These are phyloP conservation scores for Macrophya annulata DNA, from an alignment of 2,888 invertebrate genomes.

Conservation along the genomic window DNA sequence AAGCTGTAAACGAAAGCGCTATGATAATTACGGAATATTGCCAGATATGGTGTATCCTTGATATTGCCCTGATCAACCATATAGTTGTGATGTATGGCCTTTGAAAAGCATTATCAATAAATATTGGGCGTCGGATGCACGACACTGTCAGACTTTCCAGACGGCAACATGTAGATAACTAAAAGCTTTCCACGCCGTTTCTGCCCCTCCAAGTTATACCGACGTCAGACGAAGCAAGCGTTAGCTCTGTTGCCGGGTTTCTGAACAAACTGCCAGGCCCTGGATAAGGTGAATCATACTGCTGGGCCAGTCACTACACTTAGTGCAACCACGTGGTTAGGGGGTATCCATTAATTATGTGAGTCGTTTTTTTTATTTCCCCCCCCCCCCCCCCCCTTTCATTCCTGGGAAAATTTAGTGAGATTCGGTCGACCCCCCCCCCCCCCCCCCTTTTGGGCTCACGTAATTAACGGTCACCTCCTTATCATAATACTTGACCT, in stretches of 20 bases:
- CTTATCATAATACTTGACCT: background rate
- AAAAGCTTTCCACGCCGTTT: constrained; percentile 24
- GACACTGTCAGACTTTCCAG: background rate
- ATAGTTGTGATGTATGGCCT: background rate
- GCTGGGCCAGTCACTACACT: background rate
- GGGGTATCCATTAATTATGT: no score
- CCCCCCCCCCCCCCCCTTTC: no score
- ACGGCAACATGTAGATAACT: constrained; percentile 42
- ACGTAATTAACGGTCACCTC: no score
- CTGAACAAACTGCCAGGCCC: background rate
- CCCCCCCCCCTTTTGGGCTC: no score
- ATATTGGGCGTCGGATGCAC: background rate
- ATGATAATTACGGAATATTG: background rate
- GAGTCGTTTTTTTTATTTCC: no score
- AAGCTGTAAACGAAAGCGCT: constrained; percentile 11
- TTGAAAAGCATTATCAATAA: constrained; percentile 2
- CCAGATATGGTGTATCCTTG: no score
- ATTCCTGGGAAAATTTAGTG: no score
- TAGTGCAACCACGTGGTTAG: background rate
- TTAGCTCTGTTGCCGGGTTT: constrained; percentile 29
- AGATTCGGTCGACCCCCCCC: no score
- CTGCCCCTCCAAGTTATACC: background rate
- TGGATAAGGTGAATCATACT: background rate
- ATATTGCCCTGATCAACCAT: no score
- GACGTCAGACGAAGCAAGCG: background rate